These are phyloP conservation scores for Lates japonicus DNA, from an alignment of 2,797 vertebrate genomes.

Conservation along the genomic window DNA sequence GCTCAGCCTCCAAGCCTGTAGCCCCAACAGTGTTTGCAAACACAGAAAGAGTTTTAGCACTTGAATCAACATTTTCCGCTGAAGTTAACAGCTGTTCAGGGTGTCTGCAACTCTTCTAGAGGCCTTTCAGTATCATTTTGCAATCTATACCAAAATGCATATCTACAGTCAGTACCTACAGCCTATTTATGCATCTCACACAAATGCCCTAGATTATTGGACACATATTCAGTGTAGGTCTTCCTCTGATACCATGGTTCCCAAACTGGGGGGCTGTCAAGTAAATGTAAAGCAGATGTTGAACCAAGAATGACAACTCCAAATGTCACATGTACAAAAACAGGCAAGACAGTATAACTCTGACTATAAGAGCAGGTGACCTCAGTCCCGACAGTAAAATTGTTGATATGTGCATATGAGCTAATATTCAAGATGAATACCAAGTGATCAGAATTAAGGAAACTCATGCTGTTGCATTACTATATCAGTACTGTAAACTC, in stretches of 20 bases:
- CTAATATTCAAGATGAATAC: neutral
- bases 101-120: neutral
- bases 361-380: neutral
- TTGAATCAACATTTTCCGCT: conserved; percentile 30
- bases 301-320: no score
- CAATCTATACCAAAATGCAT: neutral
- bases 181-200: no score
- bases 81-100: conserved; percentile 19
- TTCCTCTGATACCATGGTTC: no score
- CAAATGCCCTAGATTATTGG: no score
- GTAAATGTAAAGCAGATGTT: no score
- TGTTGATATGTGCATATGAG: neutral
- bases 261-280: no score
- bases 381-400: neutral
- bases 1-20: conserved; percentile 1
- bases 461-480: no score
- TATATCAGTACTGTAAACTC: no score
- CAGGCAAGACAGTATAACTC: no score
- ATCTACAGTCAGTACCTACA: neutral
- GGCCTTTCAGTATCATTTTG: conserved; percentile 3
- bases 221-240: no score
- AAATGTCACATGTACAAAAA: no score
- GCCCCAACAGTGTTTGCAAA: conserved; percentile 53
- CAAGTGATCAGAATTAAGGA: neutral
- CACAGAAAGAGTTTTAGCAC: conserved; percentile 56